Base-by-base conservation (phyloP, 2,888 invertebrate genomes). In the Sarcophaga caerulescens region DNA sequence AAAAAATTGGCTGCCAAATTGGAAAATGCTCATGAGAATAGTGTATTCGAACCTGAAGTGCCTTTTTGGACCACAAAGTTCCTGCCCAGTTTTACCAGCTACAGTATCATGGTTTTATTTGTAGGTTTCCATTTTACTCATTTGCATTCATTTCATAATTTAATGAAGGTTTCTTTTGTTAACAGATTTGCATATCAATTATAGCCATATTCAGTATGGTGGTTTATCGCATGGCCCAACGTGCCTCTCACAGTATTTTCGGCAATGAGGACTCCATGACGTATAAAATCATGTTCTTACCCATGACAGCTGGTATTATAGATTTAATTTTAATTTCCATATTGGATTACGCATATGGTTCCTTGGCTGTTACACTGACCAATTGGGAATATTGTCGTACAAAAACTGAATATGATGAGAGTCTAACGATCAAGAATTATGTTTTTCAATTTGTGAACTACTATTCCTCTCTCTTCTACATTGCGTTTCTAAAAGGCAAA, bases 371-470 rank as follows among this genome's bases (percentile, higher is more conserved):
- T 59, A 94, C 94, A 90, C 93, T 97, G 85, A 97, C 96, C 10
- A 96, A 97, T 92, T 94, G 96, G 93, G 96, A 97, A 93, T 94
- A 96, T 89, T 95, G 96, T 89, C 94, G 97, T 88, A 97, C 97
- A 0, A 97, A 97, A 93, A 96, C 96, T 5, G 97, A 97, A 93
- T 97, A 96, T 91, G 97, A 98, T 89, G 97, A 97, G 90, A 97
- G 97, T 90, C 94, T 97, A 77, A 97, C 97, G 3, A 93, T 98
- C 88, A 98, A 98, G 93, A 96, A 97, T 90, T 98, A 97, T 93
- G 93, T 97, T 88, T 96, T 98, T 88, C 97, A 98, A 93, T 98
- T 98, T 93, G 96, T 98, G 89, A 98, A 98, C 93, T 97, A 96
- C 92, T 98, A 98, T 92, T 96, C 97, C 3, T 97, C 97, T 25